Base-by-base conservation (phyloP, 2,888 invertebrate genomes). In the Apodemia duryi region DNA sequence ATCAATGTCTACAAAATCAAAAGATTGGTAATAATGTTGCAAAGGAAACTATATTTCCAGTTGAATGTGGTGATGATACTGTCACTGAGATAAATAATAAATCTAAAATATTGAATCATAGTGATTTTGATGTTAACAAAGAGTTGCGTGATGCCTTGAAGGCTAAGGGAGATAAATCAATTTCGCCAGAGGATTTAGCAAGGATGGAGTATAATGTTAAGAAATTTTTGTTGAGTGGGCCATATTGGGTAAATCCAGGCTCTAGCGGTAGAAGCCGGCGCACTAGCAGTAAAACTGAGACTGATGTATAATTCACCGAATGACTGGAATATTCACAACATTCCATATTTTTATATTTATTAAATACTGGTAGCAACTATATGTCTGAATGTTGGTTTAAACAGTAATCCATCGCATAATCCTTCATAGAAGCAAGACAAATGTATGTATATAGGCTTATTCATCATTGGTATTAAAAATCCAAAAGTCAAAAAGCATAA, bases 161-260 rank as follows among this genome's bases (percentile, higher is more conserved):
- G 68, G 77, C 78, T 5, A 87, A 85, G 69, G 78, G 79, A 13
- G 85, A 86, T 62, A 88, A 85, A 70, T 85, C 88, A 65, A 88
- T 91, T 68, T 84, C 91, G 29, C 85, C 92, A 9, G 93, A 94
- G 72, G 94, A 94, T 79, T 93, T 95, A 73, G 95, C 94, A 29
- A 93, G 95, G 78, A 95, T 95, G 95, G 95, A 95, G 78, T 95
- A 95, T 77, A 95, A 95, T 79, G 95, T 95, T n/a, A 95, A 95
- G 82, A 94, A 95, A 80, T 95, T 95, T 82, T 83, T 95, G 73
- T 88, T 95, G 78, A 95, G 95, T 66, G 92, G 92, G 2, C 86
- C 90, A 28, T 85, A 88, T 62, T 91, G 91, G 90, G 83, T 74
- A 38, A 82, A 82, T 67, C 78, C 85, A 1, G 82, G 74, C 21